Base-by-base conservation (phyloP, 2,888 invertebrate genomes). In the Teleiodes luculella region DNA sequence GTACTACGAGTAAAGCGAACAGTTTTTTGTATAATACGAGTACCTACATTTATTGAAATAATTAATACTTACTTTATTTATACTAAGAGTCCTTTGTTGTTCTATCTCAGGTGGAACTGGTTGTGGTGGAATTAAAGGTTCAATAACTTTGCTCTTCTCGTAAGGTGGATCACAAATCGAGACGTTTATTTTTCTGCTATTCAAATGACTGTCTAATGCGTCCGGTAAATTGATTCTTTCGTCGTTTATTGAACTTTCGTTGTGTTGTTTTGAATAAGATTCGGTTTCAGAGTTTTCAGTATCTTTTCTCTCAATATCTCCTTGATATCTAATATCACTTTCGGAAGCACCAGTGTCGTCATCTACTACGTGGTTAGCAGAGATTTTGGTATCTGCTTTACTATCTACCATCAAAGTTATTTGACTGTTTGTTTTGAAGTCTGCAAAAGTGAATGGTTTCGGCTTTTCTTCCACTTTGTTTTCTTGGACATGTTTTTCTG, bases 31-130 rank as follows among this genome's bases (percentile, higher is more conserved):
- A 7, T 5, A 18, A 24, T 24, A 18, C n/a, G 10, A 45, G 1
- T 10, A 18, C 16, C 11, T 6, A 28, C 2, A 28, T 20, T 16
- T 8, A 10, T 3, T 14, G 8, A 18, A 16, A 6, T 8, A 28
- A 30, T 11, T 39, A 18, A 39, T 16, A 8, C 74, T 78, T 83
- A 94, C 97, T 91, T 95, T 97, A 61, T 94, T 93, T 58, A 96
- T 95, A 68, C 96, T 96, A 47, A 93, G 90, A 52, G 94, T 92
- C 63, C 96, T 92, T 73, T 97, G 96, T 65, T 95, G 94, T 68
- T 96, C 95, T 53, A 97, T 95, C 80, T 96, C 96, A 0, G 94
- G 94, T 2, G 95, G 95, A 5, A 95, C 92, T 1, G 94, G 93
- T 69, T 94, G 94, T 5, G 92, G 91, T n/a, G 92, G 91, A 46